A percentile compares a stretch with the other conserved stretches of the same genome.
Evolutionary conservation across 2,888 invertebrate genomes (phyloP).

Genomic region (Sacculina carcini): DNA sequence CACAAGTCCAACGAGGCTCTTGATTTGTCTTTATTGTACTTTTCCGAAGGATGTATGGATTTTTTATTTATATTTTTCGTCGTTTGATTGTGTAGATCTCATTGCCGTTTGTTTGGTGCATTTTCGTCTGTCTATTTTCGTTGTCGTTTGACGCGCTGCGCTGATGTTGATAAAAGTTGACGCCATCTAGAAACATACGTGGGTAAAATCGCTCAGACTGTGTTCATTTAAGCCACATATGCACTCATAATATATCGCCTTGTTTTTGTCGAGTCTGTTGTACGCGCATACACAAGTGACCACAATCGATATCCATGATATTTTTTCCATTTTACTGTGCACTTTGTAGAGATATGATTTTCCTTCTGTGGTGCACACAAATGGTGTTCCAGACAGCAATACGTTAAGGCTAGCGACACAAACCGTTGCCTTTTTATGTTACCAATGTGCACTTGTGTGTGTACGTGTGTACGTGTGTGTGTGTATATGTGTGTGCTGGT

Average conservation of each 20-base stretch:
- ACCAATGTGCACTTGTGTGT: not conserved
- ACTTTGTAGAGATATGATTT: not conserved
- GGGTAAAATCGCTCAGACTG: too few species aligned
- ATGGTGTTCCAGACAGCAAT: too few species aligned
- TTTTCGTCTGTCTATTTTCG: too few species aligned
- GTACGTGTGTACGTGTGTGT: not conserved
- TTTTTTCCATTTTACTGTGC: not conserved
- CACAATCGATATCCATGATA: too few species aligned
- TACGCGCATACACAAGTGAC: too few species aligned
- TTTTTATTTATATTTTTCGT: not conserved
- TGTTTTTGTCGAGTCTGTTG: too few species aligned
- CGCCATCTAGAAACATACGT: too few species aligned
- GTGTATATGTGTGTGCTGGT: constrained; percentile 13
- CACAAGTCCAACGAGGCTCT: too few species aligned
- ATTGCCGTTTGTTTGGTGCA: too few species aligned
- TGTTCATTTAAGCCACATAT: not conserved
- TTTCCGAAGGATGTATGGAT: not conserved
- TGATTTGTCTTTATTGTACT: not conserved
- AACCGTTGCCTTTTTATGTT: not conserved
- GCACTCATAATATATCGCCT: not conserved
- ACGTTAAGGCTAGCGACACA: not conserved
- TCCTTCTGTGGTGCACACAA: too few species aligned
- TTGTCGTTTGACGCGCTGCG: too few species aligned
- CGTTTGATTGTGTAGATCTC: not conserved
- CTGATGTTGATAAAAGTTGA: too few species aligned